These are phyloP conservation scores for Napeogenes inachia DNA, from an alignment of 2,888 invertebrate genomes.

Conservation along the genomic window DNA sequence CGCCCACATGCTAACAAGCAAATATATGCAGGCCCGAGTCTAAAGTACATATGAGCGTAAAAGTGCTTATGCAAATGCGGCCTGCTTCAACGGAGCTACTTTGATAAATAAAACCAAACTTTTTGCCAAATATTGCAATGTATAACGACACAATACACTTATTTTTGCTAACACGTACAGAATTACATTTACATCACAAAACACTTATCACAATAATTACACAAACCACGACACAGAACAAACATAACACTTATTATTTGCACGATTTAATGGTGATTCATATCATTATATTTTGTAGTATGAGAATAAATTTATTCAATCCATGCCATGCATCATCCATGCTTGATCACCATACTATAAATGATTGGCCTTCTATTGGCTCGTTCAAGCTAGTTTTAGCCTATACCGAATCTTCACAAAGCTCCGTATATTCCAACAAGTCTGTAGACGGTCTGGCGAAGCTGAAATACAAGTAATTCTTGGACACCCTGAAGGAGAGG, in stretches of 20 bases:
- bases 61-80: constrained; percentile 30
- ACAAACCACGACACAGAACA: neutral
- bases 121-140: constrained; percentile 21
- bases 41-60: constrained; percentile 26
- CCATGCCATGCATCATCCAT: too few species aligned
- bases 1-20: constrained; percentile 20
- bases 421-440: constrained; percentile 50
- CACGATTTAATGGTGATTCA: too few species aligned
- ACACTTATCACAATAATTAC: constrained; percentile 13
- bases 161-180: constrained; percentile 15
- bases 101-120: constrained; percentile 20
- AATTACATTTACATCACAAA: constrained; percentile 29
- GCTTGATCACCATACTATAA: too few species aligned
- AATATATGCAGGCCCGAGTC: constrained; percentile 26
- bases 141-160: constrained; percentile 18
- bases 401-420: constrained; percentile 36
- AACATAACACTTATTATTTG: neutral
- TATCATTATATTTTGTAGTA: too few species aligned
- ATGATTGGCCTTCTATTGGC: too few species aligned
- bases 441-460: constrained; percentile 54
- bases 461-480: constrained; percentile 55
- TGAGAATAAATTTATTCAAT: too few species aligned
- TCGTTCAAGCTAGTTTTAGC: neutral
- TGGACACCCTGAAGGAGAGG: constrained; percentile 59
- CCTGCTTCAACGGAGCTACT: constrained; percentile 19